Conservation (phyloP, 2,888 invertebrate species). For the Watsonalla cultraria region DNA sequence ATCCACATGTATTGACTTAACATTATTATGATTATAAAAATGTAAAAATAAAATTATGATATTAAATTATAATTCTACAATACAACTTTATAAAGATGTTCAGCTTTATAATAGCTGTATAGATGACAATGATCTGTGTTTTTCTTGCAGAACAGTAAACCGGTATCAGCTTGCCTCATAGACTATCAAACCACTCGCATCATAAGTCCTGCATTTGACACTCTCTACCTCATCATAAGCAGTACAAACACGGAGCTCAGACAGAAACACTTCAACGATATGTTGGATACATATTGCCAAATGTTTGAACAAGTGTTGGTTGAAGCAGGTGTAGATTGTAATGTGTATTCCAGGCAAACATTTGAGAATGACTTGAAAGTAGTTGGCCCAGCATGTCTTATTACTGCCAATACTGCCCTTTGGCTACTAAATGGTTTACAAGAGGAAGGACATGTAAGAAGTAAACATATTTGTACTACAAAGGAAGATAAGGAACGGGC, state of each 20-base stretch:
- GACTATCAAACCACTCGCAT: conserved; percentile 62
- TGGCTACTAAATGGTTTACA: conserved; percentile 63
- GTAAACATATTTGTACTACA: conserved; percentile 42
- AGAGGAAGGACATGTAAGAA: conserved; percentile 62
- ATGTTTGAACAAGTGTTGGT: conserved; percentile 36
- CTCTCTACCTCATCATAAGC: conserved; percentile 53
- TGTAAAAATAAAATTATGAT: too few relatives aligned
- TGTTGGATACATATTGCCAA: conserved; percentile 50
- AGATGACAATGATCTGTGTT: too few relatives aligned
- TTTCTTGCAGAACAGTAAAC: conserved; percentile 43
- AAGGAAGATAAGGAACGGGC: conserved; percentile 42
- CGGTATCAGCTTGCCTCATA: conserved; percentile 55
- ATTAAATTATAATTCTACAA: too few relatives aligned
- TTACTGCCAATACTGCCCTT: conserved; percentile 60
- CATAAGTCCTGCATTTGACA: conserved; percentile 58
- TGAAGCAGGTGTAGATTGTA: conserved; percentile 26
- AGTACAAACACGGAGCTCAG: conserved; percentile 48
- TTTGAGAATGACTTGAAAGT: conserved; percentile 50
- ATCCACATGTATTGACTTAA: neutral
- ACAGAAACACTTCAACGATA: conserved; percentile 28
- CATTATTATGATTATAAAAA: too few relatives aligned
- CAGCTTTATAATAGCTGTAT: too few relatives aligned
- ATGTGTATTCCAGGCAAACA: conserved; percentile 40
- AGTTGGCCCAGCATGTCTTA: conserved; percentile 56
- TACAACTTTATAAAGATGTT: too few relatives aligned